Conservation (phyloP, 2,797 vertebrate genomes). For the Chromobotia macracanthus region DNA sequence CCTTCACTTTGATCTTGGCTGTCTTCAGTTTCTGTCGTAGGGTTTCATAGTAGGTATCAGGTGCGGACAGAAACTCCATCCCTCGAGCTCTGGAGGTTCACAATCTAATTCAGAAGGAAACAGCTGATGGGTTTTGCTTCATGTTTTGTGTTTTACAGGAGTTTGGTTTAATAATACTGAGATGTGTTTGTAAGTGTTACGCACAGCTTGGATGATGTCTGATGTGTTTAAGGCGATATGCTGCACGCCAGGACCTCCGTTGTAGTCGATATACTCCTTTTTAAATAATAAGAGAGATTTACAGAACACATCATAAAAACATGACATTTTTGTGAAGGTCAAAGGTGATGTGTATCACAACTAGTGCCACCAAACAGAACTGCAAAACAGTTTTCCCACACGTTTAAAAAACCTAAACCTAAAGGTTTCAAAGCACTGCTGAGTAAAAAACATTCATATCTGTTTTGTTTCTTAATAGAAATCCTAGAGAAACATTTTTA, state of each 20-base stretch:
- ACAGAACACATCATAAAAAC: neutral
- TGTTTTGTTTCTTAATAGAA: too few relatives aligned
- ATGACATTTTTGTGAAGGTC: neutral
- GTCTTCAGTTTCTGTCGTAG: conserved; percentile 77
- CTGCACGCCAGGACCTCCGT: conserved; percentile 83
- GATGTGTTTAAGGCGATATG: conserved; percentile 84
- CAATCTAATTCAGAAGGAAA: conserved; percentile 70
- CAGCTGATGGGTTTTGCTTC: neutral
- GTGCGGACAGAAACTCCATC: conserved; percentile 80
- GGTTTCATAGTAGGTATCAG: conserved; percentile 77
- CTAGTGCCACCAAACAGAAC: too few relatives aligned
- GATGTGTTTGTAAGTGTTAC: conserved; percentile 51
- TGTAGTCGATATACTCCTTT: conserved; percentile 85
- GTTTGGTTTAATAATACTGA: neutral
- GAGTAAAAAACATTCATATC: too few relatives aligned
- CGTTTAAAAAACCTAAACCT: too few relatives aligned
- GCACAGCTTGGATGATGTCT: conserved; percentile 82
- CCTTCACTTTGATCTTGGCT: conserved; percentile 84
- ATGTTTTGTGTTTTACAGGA: neutral
- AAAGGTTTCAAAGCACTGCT: too few relatives aligned
- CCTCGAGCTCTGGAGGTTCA: conserved; percentile 80
- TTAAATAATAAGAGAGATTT: neutral
- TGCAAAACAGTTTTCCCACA: too few relatives aligned
- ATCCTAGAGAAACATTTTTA: too few relatives aligned
- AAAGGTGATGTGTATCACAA: too few relatives aligned